These are phyloP conservation scores for Lithosia quadra DNA, from an alignment of 2,888 invertebrate species.

Conservation along the genomic window DNA sequence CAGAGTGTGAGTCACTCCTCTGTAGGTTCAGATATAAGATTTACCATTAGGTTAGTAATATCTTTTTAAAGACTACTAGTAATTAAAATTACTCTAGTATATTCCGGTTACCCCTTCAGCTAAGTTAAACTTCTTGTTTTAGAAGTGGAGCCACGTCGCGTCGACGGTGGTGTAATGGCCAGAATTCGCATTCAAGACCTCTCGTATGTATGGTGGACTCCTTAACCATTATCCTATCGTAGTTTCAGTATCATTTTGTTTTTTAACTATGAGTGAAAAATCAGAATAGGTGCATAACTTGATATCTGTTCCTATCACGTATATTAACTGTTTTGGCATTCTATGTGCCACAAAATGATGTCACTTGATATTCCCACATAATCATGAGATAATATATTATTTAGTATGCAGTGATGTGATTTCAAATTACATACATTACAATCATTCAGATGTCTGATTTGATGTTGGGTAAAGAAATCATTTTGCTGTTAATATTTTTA, in stretches of 20 bases:
- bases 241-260: too few species aligned
- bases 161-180: too few species aligned
- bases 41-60: neutral
- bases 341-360: slow-evolving; percentile 39
- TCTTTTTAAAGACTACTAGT: too few species aligned
- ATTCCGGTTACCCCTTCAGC: too few species aligned
- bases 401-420: slow-evolving; percentile 10
- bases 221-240: too few species aligned
- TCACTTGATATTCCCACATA: slow-evolving; percentile 47
- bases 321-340: slow-evolving; percentile 36
- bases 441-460: neutral
- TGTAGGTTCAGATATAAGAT: too few species aligned
- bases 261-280: neutral
- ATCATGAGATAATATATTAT: slow-evolving; percentile 15
- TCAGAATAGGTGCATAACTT: neutral
- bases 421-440: slow-evolving; percentile 12
- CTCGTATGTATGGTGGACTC: too few species aligned
- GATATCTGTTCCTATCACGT: slow-evolving; percentile 20
- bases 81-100: too few species aligned
- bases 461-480: neutral
- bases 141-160: too few species aligned
- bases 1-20: too few species aligned
- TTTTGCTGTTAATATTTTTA: neutral
- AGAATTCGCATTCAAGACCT: too few species aligned
- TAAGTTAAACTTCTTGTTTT: too few species aligned